Conservation (phyloP, 2,888 invertebrate species). For the Tenthredo mesomela region DNA sequence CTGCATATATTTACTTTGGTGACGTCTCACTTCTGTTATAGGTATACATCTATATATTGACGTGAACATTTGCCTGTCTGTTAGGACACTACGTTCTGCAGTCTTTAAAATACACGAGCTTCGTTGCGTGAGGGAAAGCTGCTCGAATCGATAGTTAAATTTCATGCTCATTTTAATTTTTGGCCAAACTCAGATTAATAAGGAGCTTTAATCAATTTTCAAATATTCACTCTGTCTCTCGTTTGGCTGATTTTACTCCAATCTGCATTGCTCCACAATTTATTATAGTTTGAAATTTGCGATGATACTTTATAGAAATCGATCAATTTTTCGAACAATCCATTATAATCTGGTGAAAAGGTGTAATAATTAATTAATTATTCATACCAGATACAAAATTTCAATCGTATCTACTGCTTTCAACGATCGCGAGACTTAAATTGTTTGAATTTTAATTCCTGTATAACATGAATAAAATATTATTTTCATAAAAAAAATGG, state of each 20-base stretch:
- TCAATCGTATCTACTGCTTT: not conserved
- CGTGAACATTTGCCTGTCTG: not conserved
- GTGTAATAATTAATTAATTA: not conserved
- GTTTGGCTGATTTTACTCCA: not conserved
- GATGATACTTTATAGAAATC: not conserved
- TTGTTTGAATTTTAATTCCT: not conserved
- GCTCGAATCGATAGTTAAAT: constrained; percentile 13
- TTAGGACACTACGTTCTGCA: not conserved
- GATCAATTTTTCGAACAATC: not conserved
- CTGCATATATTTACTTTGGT: constrained; percentile 42
- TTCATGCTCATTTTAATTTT: not conserved
- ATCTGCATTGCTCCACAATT: not conserved
- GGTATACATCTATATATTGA: constrained; percentile 22
- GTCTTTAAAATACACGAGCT: constrained; percentile 10
- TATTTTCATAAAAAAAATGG: not conserved
- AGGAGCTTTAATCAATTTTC: not conserved
- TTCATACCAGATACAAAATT: not conserved
- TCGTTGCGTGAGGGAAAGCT: constrained; percentile 6
- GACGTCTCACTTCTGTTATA: constrained; percentile 35
- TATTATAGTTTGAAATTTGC: not conserved
- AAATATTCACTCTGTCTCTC: not conserved
- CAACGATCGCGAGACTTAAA: not conserved
- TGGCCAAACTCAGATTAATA: not conserved
- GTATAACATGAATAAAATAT: not conserved
- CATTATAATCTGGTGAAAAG: not conserved